Conservation (phyloP, 2,113 vertebrate genomes). For the Odontesthes bonariensis region DNA sequence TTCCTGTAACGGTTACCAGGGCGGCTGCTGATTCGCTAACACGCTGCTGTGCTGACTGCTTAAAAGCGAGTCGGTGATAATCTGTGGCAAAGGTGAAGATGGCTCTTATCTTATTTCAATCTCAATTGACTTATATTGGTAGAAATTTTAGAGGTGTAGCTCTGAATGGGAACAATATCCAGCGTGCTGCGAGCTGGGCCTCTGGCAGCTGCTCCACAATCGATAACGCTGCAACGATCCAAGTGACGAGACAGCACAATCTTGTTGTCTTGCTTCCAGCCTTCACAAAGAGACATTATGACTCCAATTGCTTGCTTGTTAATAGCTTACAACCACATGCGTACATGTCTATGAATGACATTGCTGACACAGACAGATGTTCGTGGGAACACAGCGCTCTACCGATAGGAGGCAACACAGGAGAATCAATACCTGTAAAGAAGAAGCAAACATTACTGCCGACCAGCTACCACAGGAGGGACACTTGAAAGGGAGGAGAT, state of each 20-base stretch:
- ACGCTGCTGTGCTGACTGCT: too few species aligned
- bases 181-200: constrained; percentile 24
- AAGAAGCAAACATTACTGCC: constrained; percentile 13
- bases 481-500: not conserved
- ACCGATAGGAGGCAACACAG: constrained; percentile 1
- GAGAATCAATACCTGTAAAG: constrained; percentile 54
- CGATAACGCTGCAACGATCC: constrained; percentile 40
- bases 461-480: constrained; percentile 1
- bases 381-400: constrained; percentile 20
- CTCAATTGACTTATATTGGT: not conserved
- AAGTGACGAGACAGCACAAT: constrained; percentile 19
- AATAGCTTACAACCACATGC: not conserved
- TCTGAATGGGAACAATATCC: not conserved
- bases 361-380: constrained; percentile 45
- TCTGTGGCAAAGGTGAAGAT: not conserved
- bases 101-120: not conserved
- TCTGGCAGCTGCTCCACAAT: constrained; percentile 6
- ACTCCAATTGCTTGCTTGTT: constrained; percentile 3
- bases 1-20: not conserved
- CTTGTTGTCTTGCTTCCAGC: constrained; percentile 27
- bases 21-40: not conserved
- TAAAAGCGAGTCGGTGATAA: not conserved
- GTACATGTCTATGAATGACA: constrained; percentile 3
- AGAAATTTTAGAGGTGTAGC: not conserved
- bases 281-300: not conserved